A percentile compares a stretch with the other conserved stretches of the same genome.
phyloP scores from a whole-genome alignment of 2,113 vertebrate species.

The Thryonomys swinderianus region DNA sequence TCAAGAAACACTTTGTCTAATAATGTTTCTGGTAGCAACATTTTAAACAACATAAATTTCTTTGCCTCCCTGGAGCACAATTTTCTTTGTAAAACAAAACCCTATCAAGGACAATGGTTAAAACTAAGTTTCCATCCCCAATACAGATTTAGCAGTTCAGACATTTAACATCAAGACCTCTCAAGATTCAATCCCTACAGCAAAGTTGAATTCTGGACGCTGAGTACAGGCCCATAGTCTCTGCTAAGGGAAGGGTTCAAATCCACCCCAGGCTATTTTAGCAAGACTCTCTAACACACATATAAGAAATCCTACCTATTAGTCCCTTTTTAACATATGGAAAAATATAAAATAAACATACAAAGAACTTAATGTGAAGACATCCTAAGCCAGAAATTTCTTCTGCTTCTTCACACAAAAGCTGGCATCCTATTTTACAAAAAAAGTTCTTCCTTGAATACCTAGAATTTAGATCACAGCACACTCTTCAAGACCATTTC shows the following conservation, averaged over 20 bases:
- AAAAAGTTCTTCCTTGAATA: background rate
- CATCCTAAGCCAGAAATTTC: slow-evolving; percentile 29
- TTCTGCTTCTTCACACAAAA: slow-evolving; percentile 38
- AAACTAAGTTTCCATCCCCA: slow-evolving; percentile 63
- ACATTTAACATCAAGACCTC: slow-evolving; percentile 55
- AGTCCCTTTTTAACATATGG: background rate
- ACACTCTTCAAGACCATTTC: background rate
- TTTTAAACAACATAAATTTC: slow-evolving; percentile 38
- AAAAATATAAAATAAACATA: background rate
- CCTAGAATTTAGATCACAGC: background rate
- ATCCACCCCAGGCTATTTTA: background rate
- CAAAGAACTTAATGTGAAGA: background rate
- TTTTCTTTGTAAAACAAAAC: slow-evolving; percentile 53
- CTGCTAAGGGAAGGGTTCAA: background rate
- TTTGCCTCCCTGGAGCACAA: slow-evolving; percentile 20
- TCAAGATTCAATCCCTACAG: slow-evolving; percentile 41
- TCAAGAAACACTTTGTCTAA: slow-evolving; percentile 15
- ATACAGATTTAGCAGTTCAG: slow-evolving; percentile 2
- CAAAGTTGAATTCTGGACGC: background rate
- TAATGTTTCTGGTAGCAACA: slow-evolving; percentile 40
- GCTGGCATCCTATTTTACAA: background rate
- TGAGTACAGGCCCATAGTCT: background rate
- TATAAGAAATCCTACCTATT: background rate
- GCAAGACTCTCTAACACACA: background rate
- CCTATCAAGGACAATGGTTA: slow-evolving; percentile 47